Evolutionary conservation across 2,113 vertebrate species (phyloP).

Genomic region (Marcusenius ussheri): DNA sequence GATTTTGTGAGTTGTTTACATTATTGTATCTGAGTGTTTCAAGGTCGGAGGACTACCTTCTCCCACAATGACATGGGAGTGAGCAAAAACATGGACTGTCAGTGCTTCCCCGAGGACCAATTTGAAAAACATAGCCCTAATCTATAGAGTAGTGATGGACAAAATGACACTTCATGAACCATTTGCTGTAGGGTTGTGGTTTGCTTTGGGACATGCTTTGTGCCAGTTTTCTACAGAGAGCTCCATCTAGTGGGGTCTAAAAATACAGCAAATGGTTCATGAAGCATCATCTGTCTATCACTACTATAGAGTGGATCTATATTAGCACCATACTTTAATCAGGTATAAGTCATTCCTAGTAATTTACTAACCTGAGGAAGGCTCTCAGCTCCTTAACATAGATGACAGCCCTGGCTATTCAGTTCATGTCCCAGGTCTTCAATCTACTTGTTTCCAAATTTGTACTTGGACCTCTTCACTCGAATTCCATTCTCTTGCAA

Average conservation of each 20-base stretch:
- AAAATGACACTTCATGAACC: not conserved
- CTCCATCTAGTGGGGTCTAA: not conserved
- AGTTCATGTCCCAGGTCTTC: not conserved
- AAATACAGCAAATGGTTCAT: not conserved
- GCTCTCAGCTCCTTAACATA: not conserved
- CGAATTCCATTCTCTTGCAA: not conserved
- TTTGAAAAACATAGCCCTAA: not conserved
- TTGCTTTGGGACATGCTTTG: not conserved
- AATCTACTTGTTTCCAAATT: not conserved
- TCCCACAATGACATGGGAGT: not conserved
- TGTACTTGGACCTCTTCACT: not conserved
- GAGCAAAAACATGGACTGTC: not conserved
- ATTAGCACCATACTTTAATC: not conserved
- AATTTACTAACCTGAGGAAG: not conserved
- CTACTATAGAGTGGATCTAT: not conserved
- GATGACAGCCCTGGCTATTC: not conserved
- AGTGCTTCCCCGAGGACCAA: not conserved
- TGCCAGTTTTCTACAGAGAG: not conserved
- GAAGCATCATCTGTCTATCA: not conserved
- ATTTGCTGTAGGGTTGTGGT: not conserved
- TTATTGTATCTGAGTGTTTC: not conserved
- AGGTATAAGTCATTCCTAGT: not conserved
- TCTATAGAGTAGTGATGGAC: not conserved
- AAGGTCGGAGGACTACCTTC: not conserved
- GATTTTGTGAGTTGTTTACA: not conserved